phyloP scores from a whole-genome alignment of 2,797 vertebrate species.

The Anableps anableps region DNA sequence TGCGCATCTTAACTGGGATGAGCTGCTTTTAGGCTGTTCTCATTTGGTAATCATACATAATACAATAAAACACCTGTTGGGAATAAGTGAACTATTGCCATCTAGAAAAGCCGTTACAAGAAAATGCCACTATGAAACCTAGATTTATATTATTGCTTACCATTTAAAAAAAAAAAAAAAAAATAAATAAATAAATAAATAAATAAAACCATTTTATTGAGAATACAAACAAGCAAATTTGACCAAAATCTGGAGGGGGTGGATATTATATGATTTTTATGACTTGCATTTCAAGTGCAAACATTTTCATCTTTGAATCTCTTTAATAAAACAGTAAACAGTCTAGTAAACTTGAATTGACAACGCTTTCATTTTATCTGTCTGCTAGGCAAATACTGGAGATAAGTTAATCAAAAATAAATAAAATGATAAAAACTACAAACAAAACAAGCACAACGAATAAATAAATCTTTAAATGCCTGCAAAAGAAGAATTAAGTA shows the following conservation, averaged over 20 bases:
- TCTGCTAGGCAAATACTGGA: not conserved
- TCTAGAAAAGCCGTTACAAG: not conserved
- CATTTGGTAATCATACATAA: not conserved
- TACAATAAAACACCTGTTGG: not conserved
- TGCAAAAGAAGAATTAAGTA: not conserved
- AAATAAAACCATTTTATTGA: not conserved
- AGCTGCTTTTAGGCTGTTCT: not conserved
- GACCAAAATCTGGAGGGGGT: not conserved
- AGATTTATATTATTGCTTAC: too few relatives aligned
- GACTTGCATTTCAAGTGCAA: not conserved
- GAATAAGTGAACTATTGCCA: not conserved
- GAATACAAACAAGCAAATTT: not conserved
- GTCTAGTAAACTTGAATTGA: not conserved
- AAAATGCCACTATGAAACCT: not conserved
- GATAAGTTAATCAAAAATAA: not conserved
- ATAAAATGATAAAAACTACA: not conserved
- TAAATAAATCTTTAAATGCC: not conserved
- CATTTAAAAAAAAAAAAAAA: too few relatives aligned
- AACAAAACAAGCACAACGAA: not conserved
- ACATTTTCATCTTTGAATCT: not conserved
- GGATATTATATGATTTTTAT: not conserved
- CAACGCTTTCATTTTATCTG: not conserved
- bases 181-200: not conserved
- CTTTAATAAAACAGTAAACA: not conserved
- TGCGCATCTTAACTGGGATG: too few relatives aligned